A percentile compares a stretch with the other conserved stretches of the same genome.
Conservation (phyloP, 2,888 invertebrate genomes). For the Phortica okadai region DNA sequence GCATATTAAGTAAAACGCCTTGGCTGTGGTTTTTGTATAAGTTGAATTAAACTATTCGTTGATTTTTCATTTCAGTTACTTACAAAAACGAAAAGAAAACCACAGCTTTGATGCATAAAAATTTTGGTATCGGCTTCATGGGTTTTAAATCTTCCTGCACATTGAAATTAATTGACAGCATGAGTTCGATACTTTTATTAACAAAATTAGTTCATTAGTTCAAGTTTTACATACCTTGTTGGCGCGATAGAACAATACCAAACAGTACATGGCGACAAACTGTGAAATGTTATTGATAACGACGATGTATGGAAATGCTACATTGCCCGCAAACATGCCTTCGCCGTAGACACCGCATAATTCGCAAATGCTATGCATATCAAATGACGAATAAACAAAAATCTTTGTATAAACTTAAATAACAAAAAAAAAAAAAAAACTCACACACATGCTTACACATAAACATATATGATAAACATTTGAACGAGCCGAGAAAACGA, state of each 20-base stretch:
- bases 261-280: conserved; percentile 96
- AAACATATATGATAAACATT: conserved; percentile 2
- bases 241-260: conserved; percentile 94
- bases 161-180: not conserved
- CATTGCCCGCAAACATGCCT: conserved; percentile 89
- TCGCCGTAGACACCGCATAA: conserved; percentile 91
- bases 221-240: conserved; percentile 80
- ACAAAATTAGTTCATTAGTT: not conserved
- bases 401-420: conserved; percentile 18
- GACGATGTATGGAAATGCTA: conserved; percentile 93
- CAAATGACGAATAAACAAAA: conserved; percentile 23
- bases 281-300: conserved; percentile 94
- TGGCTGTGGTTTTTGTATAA: conserved; percentile 81
- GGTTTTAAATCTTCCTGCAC: conserved; percentile 84
- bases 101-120: conserved; percentile 97
- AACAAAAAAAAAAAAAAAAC: not conserved
- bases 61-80: conserved; percentile 76
- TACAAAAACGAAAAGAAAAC: conserved; percentile 99
- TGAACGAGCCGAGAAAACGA: conserved; percentile 6
- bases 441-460: not conserved
- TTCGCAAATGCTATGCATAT: conserved; percentile 85
- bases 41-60: not conserved
- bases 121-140: conserved; percentile 96
- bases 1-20: conserved; percentile 90
- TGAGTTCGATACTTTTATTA: not conserved